Percentiles rank a stretch among this genome's conserved stretches.
phyloP scores from a whole-genome alignment of 2,797 vertebrate genomes.

The Amazona finschi region DNA sequence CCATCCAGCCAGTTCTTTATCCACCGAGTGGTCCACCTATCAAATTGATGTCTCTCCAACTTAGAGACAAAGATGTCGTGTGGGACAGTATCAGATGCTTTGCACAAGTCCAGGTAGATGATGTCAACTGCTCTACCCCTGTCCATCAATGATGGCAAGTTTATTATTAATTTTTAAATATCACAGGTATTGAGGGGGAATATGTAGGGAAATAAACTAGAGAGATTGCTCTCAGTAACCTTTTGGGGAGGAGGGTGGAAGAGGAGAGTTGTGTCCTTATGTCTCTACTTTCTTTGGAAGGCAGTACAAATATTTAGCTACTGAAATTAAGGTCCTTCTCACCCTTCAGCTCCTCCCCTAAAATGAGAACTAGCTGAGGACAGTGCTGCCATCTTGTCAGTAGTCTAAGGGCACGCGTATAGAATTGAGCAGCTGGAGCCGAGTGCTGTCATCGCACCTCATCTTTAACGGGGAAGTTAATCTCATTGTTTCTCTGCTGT shows the following conservation, averaged over 20 bases:
- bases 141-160: neutral
- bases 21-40: no score
- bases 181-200: neutral
- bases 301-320: neutral
- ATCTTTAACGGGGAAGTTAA: neutral
- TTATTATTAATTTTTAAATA: neutral
- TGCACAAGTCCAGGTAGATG: no score
- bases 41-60: no score
- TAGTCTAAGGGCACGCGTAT: neutral
- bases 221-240: neutral
- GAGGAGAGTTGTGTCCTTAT: neutral
- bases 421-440: neutral
- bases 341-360: neutral
- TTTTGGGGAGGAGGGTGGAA: neutral
- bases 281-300: neutral
- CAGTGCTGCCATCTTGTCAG: neutral
- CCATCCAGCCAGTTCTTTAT: no score
- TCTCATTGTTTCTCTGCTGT: neutral
- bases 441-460: neutral
- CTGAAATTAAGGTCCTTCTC: neutral
- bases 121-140: no score
- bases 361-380: neutral
- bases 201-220: neutral
- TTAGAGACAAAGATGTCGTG: no score
- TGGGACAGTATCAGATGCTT: no score